Percentiles rank a stretch among this genome's conserved stretches.
These are phyloP conservation scores for Rhynchotus rufescens DNA, from an alignment of 2,797 vertebrate genomes.

Conservation along the genomic window DNA sequence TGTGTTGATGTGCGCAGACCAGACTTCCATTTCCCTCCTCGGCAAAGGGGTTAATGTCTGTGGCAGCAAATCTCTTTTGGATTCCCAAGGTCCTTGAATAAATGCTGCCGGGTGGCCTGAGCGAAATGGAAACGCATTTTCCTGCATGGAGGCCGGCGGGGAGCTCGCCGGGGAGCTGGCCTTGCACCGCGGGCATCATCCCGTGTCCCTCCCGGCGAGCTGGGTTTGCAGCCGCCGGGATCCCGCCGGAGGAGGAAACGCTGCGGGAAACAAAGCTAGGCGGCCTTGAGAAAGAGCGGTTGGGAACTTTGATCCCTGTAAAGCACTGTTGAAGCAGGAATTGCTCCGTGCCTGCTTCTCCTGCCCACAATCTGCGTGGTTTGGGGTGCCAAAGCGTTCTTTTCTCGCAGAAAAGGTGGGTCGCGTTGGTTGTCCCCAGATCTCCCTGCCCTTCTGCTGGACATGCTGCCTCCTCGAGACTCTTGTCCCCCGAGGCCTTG, in stretches of 20 bases:
- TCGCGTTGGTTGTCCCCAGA: rapidly evolving
- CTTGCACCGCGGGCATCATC: no score
- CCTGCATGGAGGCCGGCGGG: not conserved
- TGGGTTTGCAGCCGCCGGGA: rapidly evolving
- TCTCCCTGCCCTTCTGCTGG: not conserved
- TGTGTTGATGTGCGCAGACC: rapidly evolving
- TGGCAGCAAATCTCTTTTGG: not conserved
- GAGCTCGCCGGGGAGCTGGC: not conserved
- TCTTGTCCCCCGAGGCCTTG: rapidly evolving
- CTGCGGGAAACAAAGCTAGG: rapidly evolving
- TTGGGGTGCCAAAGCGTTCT: rapidly evolving
- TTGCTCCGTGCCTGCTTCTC: not conserved
- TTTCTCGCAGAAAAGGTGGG: not conserved
- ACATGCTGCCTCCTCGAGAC: not conserved
- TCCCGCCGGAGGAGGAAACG: not conserved
- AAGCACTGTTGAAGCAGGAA: not conserved
- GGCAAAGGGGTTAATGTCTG: not conserved
- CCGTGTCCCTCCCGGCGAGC: not conserved
- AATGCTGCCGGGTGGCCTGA: rapidly evolving
- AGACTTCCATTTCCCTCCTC: not conserved
- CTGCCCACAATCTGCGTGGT: rapidly evolving
- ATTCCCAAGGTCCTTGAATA: not conserved
- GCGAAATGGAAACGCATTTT: rapidly evolving
- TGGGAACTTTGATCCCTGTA: not conserved
- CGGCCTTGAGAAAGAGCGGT: not conserved